phyloP scores from a whole-genome alignment of 2,113 vertebrate species.

The Menidia beryllina region DNA sequence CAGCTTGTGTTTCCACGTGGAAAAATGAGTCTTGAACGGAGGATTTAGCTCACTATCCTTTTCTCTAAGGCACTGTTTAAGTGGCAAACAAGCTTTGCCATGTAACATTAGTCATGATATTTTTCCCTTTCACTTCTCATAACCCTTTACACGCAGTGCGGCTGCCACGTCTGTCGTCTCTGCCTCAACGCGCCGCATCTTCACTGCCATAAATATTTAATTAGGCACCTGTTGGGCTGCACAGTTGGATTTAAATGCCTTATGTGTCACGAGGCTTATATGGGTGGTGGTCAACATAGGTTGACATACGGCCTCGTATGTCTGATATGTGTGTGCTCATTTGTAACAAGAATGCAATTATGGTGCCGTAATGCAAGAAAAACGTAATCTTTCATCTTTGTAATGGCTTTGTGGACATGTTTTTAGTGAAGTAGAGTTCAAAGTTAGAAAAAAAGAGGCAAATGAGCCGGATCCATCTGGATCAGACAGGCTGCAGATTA shows the following conservation, averaged over 20 bases:
- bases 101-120: not conserved
- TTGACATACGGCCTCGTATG: conserved; percentile 3
- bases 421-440: conserved; percentile 1
- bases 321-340: not conserved
- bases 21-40: conserved; percentile 12
- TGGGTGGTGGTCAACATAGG: conserved; percentile 7
- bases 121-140: not conserved
- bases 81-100: not conserved
- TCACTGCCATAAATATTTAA: not conserved
- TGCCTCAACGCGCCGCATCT: not conserved
- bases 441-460: not conserved
- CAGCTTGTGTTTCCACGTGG: not conserved
- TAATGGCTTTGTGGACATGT: conserved; percentile 4
- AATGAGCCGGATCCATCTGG: conserved; percentile 3
- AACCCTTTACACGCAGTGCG: not conserved
- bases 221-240: conserved; percentile 2
- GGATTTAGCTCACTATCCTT: conserved; percentile 4
- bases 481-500: not conserved
- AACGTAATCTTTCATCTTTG: conserved; percentile 8
- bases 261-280: not conserved
- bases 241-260: not conserved
- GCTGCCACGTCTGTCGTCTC: conserved; percentile 1
- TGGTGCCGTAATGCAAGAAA: not conserved
- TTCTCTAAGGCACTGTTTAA: conserved; percentile 8
- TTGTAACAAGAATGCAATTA: not conserved